Percentiles rank a stretch among this genome's conserved stretches.
phyloP scores from a whole-genome alignment of 2,888 invertebrate genomes.

The Meloe dianella region DNA sequence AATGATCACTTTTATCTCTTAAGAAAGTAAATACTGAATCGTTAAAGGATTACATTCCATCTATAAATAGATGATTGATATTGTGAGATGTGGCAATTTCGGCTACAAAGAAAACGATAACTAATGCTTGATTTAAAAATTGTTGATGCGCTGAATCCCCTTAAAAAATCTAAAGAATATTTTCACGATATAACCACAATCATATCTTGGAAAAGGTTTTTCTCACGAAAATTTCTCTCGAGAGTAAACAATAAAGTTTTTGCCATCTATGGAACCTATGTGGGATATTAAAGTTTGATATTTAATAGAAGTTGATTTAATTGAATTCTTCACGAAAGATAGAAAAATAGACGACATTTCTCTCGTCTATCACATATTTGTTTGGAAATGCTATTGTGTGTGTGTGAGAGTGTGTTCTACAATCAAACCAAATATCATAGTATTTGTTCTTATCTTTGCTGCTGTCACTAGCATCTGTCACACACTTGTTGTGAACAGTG shows the following conservation, averaged over 20 bases:
- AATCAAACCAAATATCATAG: background rate
- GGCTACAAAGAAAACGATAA: background rate
- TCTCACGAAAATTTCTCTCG: background rate
- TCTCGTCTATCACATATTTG: background rate
- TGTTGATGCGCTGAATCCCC: background rate
- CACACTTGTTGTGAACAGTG: too few relatives aligned
- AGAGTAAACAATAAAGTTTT: background rate
- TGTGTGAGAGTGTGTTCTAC: background rate
- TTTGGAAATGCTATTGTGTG: background rate
- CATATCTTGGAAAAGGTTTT: background rate
- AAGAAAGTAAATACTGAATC: background rate
- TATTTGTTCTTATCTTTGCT: background rate
- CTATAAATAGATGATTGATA: background rate
- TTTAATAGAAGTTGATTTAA: conserved; percentile 7
- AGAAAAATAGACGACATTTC: background rate
- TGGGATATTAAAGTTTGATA: background rate
- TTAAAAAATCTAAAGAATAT: background rate
- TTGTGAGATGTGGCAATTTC: background rate
- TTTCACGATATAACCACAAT: too few relatives aligned
- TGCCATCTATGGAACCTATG: conserved; percentile 2
- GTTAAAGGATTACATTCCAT: background rate
- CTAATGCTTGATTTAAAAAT: background rate
- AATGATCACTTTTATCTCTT: background rate
- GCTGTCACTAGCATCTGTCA: background rate
- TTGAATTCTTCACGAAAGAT: background rate